A percentile compares a stretch with the other conserved stretches of the same genome.
phyloP scores from a whole-genome alignment of 2,797 vertebrate genomes.

The Sibirionetta formosa region DNA sequence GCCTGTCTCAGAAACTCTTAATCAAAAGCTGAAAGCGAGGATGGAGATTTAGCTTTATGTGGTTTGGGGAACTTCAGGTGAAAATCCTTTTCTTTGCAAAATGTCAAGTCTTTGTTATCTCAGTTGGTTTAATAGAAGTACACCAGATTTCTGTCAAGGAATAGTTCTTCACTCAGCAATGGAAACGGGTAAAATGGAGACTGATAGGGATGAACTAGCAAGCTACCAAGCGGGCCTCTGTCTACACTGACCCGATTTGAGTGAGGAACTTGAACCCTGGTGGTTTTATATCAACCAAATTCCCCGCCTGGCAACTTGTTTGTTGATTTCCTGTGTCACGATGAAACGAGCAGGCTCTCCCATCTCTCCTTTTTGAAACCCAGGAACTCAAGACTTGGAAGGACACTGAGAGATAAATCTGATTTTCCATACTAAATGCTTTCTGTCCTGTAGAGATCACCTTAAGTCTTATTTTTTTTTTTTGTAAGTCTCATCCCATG shows the following conservation, averaged over 20 bases:
- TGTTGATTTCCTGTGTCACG: not conserved
- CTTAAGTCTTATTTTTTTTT: not conserved
- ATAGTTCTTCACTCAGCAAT: not conserved
- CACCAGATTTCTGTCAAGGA: not conserved
- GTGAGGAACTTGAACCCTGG: not conserved
- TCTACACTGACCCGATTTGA: not conserved
- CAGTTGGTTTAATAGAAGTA: not conserved
- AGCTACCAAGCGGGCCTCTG: not conserved
- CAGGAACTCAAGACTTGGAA: not conserved
- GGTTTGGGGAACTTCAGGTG: constrained; percentile 1
- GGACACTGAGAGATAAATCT: not conserved
- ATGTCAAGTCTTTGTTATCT: not conserved
- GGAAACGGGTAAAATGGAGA: not conserved
- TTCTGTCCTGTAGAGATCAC: not conserved
- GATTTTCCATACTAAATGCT: not conserved
- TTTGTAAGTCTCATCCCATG: not conserved
- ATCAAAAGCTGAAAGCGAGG: not conserved
- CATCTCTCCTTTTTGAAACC: not conserved
- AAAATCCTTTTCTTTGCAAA: not conserved
- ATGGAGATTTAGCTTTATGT: not conserved
- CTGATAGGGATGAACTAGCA: not conserved
- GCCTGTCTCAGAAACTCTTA: not conserved
- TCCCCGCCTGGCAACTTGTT: not conserved
- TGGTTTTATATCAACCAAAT: accelerated
- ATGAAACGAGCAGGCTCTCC: not conserved